Conservation (phyloP, 2,888 invertebrate genomes). For the Neuroscelio doddi region DNA sequence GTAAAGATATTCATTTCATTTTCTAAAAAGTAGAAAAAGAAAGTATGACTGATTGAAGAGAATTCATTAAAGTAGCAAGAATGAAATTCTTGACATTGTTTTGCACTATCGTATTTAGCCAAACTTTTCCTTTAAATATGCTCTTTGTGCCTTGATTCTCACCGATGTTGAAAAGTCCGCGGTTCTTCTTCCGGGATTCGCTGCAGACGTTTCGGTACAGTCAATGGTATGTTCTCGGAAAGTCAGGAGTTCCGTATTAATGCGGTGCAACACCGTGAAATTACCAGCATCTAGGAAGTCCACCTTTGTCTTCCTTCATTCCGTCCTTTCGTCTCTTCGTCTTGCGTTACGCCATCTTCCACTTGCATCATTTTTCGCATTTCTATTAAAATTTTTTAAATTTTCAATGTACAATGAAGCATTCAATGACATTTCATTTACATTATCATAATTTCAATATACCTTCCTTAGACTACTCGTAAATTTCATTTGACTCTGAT, state of each 20-base stretch:
- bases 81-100: constrained; percentile 40
- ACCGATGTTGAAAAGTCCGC: constrained; percentile 46
- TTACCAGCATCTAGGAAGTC: constrained; percentile 56
- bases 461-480: too few relatives aligned
- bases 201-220: constrained; percentile 31
- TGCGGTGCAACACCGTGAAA: constrained; percentile 65
- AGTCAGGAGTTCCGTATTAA: constrained; percentile 54
- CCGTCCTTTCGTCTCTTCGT: constrained; percentile 24
- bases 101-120: constrained; percentile 40
- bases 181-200: constrained; percentile 20
- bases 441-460: too few relatives aligned
- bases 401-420: too few relatives aligned
- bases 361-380: constrained; percentile 10
- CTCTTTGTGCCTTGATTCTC: constrained; percentile 38
- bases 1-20: too few relatives aligned
- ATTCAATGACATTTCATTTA: too few relatives aligned
- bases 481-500: too few relatives aligned
- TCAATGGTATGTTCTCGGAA: constrained; percentile 30
- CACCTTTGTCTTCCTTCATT: constrained; percentile 30
- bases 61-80: constrained; percentile 38
- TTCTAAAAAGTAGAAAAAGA: too few relatives aligned
- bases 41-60: too few relatives aligned
- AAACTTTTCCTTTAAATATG: constrained; percentile 46
- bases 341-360: constrained; percentile 19
- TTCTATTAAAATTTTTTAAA: constrained; percentile 26